Percentiles rank a stretch among this genome's conserved stretches.
phyloP scores from a whole-genome alignment of 2,113 vertebrate species.

The Eleginops maclovinus region DNA sequence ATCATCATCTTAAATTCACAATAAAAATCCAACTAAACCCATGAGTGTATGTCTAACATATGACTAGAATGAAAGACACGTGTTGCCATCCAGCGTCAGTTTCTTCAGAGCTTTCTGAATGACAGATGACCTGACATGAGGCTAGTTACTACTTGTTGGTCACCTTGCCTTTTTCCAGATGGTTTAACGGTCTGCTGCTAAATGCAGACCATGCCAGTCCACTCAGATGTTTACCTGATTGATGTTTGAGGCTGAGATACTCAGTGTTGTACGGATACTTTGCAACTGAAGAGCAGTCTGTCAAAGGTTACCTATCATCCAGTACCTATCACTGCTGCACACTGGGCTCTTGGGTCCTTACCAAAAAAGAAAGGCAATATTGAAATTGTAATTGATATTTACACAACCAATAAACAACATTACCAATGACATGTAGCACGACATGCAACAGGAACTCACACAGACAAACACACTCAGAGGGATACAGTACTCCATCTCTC shows the following conservation, averaged over 20 bases:
- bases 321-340: background rate
- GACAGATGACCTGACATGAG: background rate
- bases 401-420: conserved; percentile 62
- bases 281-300: no score
- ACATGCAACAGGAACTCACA: conserved; percentile 68
- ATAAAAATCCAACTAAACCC: no score
- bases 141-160: conserved; percentile 23
- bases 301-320: background rate
- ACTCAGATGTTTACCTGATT: no score
- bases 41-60: background rate
- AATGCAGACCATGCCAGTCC: background rate
- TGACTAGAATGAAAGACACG: background rate
- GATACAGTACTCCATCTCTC: background rate
- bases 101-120: no score
- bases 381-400: conserved; percentile 55
- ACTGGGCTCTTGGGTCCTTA: background rate
- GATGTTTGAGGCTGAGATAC: no score
- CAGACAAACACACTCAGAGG: conserved; percentile 11
- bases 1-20: no score
- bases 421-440: conserved; percentile 56
- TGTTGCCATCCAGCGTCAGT: background rate
- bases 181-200: conserved; percentile 17
- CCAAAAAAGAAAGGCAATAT: no score
- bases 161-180: conserved; percentile 23
- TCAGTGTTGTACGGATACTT: no score